These are phyloP conservation scores for Mallotus villosus DNA, from an alignment of 2,797 vertebrate genomes.

Conservation along the genomic window DNA sequence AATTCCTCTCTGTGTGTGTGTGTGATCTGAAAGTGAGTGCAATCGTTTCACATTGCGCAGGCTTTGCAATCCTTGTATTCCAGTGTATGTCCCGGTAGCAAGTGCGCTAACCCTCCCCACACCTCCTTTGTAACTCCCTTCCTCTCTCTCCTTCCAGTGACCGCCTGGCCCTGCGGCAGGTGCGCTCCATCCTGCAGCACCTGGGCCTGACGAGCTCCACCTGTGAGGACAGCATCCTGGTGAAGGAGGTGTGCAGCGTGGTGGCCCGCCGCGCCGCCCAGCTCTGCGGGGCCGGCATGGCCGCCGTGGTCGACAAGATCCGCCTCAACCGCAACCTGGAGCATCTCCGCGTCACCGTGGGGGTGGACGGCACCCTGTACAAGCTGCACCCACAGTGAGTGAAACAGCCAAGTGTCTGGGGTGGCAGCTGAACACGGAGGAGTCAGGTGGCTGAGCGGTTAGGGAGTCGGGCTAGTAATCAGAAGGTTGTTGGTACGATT, in stretches of 20 bases:
- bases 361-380: slow-evolving; percentile 95
- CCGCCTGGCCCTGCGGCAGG: slow-evolving; percentile 91
- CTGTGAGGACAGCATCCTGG: slow-evolving; percentile 93
- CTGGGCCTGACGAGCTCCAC: slow-evolving; percentile 89
- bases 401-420: background rate
- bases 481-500: too few species aligned
- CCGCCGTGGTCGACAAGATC: slow-evolving; percentile 93
- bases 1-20: too few species aligned
- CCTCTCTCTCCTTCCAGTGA: slow-evolving; percentile 72
- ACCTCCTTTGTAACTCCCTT: background rate
- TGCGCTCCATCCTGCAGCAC: slow-evolving; percentile 92
- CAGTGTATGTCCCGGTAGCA: background rate
- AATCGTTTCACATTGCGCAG: too few species aligned
- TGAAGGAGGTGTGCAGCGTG: slow-evolving; percentile 93
- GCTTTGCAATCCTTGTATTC: background rate
- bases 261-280: slow-evolving; percentile 88
- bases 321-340: slow-evolving; percentile 86
- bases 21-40: too few species aligned
- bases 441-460: too few species aligned
- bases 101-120: background rate
- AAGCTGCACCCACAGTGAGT: slow-evolving; percentile 98
- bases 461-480: too few species aligned
- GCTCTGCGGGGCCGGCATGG: slow-evolving; percentile 91
- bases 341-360: slow-evolving; percentile 85
- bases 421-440: too few species aligned